These are phyloP conservation scores for Oligia fasciuncula DNA, from an alignment of 2,888 invertebrate genomes.

Conservation along the genomic window DNA sequence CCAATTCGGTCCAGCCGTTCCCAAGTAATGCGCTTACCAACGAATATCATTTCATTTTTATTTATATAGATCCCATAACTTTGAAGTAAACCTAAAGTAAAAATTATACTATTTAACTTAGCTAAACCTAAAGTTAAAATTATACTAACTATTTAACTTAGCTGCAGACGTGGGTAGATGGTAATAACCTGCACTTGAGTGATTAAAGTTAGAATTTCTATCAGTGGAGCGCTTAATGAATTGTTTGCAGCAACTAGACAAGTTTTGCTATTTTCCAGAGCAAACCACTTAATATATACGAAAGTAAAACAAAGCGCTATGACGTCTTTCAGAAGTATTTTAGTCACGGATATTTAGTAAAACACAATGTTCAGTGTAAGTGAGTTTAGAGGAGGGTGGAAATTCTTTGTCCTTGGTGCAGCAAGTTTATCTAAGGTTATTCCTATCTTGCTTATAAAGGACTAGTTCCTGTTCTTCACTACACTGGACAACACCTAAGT, in stretches of 20 bases:
- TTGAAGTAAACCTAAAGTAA: constrained; percentile 15
- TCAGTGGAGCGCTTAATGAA: constrained; percentile 43
- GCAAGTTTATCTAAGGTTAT: background rate
- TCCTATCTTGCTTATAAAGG: background rate
- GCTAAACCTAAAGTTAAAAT: no score
- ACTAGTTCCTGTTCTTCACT: background rate
- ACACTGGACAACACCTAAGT: background rate
- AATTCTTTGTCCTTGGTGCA: background rate
- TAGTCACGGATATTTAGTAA: background rate
- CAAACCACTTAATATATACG: constrained; percentile 41
- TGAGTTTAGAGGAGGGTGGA: constrained; percentile 14
- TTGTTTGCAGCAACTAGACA: constrained; percentile 39
- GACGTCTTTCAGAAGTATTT: constrained; percentile 36
- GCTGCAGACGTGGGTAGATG: constrained; percentile 27
- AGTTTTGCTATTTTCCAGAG: constrained; percentile 38
- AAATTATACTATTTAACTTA: background rate
- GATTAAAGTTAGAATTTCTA: constrained; percentile 38
- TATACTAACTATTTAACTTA: constrained; percentile 9
- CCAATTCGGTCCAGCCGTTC: background rate
- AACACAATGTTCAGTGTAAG: constrained; percentile 15
- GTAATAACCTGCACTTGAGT: constrained; percentile 46
- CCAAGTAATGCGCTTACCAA: background rate
- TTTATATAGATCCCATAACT: background rate
- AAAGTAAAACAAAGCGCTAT: constrained; percentile 25
- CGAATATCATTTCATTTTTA: background rate